These are phyloP conservation scores for Pan paniscus DNA, from an alignment of 2,113 vertebrate genomes.

Conservation along the genomic window DNA sequence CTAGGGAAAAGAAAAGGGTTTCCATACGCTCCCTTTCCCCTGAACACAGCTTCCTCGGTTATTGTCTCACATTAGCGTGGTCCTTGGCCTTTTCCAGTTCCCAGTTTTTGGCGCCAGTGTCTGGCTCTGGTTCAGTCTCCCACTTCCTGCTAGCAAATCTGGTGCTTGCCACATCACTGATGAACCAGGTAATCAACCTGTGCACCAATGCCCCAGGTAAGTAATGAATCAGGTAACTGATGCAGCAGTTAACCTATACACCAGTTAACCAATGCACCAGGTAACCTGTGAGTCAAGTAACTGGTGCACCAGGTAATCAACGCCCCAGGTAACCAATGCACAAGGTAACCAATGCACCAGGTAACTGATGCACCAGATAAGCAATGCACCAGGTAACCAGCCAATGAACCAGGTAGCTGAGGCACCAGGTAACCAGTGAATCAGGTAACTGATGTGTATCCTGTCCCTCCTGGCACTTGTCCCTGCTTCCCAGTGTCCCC, in stretches of 20 bases:
- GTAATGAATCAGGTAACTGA: background rate
- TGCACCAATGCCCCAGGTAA: fast-evolving
- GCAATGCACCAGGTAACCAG: background rate
- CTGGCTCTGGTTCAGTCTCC: background rate
- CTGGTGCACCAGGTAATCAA: background rate
- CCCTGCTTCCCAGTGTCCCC: background rate
- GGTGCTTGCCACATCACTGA: background rate
- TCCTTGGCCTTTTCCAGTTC: background rate
- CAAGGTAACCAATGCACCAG: too few species aligned
- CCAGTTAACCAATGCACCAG: background rate
- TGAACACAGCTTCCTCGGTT: background rate
- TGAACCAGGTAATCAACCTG: too few species aligned
- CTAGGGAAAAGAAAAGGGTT: background rate
- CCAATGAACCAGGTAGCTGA: background rate
- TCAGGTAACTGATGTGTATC: fast-evolving
- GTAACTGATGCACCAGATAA: background rate
- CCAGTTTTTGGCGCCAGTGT: background rate
- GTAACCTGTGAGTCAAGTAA: background rate
- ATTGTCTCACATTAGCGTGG: background rate
- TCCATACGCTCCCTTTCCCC: too few species aligned
- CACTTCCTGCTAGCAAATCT: background rate
- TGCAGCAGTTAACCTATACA: background rate
- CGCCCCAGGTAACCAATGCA: background rate
- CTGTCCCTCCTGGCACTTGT: background rate
- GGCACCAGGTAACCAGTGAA: fast-evolving